Conservation (phyloP, 2,888 invertebrate species). For the Leptopilina syphax region DNA sequence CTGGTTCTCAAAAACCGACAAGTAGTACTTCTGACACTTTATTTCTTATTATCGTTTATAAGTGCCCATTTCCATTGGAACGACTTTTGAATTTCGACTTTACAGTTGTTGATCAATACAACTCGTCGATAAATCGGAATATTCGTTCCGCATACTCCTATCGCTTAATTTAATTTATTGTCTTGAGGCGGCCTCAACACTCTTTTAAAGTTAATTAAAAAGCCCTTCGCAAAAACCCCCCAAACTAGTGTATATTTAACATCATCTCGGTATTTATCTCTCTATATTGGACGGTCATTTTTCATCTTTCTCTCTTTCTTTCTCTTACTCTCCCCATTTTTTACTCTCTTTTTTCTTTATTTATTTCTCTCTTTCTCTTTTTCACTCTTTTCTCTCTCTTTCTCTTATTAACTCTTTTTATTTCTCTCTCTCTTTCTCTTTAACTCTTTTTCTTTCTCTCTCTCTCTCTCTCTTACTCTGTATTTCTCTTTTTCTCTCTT, state of each 20-base stretch:
- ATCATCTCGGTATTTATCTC: not conserved
- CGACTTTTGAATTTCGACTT: conserved; percentile 12
- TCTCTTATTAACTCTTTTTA: no score
- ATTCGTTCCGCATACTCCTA: conserved; percentile 29
- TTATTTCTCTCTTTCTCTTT: no score
- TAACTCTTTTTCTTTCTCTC: no score
- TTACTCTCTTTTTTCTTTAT: no score
- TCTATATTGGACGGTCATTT: not conserved
- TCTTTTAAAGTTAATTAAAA: conserved; percentile 30
- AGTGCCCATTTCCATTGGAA: conserved; percentile 28
- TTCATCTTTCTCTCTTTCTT: no score
- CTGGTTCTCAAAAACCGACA: conserved; percentile 7
- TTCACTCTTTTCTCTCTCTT: no score
- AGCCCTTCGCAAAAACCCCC: not conserved
- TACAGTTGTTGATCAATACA: not conserved
- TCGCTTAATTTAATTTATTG: conserved; percentile 33
- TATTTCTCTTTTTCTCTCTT: no score
- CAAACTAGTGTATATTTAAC: not conserved
- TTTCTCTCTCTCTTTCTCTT: no score
- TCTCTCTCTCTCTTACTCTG: no score
- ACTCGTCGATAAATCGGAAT: conserved; percentile 26
- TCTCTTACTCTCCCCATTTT: no score
- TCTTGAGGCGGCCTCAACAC: conserved; percentile 19
- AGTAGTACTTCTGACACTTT: conserved; percentile 36
- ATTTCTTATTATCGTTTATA: conserved; percentile 34